A percentile compares a stretch with the other conserved stretches of the same genome.
These are phyloP conservation scores for Crotalus horridus DNA, from an alignment of 2,113 vertebrate genomes.

Conservation along the genomic window DNA sequence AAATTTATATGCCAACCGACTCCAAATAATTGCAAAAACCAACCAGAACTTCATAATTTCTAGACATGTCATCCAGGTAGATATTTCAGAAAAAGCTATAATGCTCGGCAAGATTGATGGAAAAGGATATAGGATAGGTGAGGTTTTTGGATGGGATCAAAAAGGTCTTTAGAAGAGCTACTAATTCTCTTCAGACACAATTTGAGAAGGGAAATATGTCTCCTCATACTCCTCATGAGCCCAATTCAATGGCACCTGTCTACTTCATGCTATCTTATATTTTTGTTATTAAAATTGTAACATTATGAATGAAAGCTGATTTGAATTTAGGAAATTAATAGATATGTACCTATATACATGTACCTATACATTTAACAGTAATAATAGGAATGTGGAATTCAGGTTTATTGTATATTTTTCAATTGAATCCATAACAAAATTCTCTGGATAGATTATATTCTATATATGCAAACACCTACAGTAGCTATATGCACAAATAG, in stretches of 20 bases:
- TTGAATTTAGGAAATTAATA: neutral
- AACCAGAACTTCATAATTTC: neutral
- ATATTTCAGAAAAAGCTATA: neutral
- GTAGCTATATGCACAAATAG: neutral
- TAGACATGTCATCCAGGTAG: neutral
- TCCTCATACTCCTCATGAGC: neutral
- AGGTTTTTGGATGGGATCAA: neutral
- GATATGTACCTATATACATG: neutral
- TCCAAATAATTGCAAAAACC: neutral
- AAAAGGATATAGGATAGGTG: neutral
- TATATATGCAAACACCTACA: neutral
- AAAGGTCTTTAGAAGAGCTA: neutral
- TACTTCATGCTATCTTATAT: neutral
- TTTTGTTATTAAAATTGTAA: neutral
- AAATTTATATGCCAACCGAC: neutral
- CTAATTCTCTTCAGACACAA: neutral
- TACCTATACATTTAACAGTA: neutral
- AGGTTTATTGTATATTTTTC: neutral
- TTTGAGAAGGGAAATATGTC: neutral
- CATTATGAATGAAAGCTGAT: neutral
- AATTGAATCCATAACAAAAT: neutral
- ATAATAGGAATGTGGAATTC: neutral
- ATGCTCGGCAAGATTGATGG: neutral
- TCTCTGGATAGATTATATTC: neutral
- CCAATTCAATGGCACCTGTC: neutral